Base-by-base conservation (phyloP, 1,140 invertebrate species). In the Ceratina japonica region DNA sequence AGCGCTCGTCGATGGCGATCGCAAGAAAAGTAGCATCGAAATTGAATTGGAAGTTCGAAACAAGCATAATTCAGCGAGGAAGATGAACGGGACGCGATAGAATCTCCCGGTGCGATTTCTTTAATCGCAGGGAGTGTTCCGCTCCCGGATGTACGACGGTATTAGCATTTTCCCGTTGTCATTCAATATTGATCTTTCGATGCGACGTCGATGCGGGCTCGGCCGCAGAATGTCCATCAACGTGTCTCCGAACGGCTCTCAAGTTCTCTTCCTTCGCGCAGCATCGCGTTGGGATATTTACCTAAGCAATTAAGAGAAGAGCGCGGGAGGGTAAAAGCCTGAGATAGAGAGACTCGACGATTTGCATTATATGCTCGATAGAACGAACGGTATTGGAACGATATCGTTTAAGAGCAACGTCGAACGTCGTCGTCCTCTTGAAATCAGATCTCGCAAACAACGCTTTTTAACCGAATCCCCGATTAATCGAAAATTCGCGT, bases 111-210 rank as follows among this genome's bases (percentile, higher is more conserved):
- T 13, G 31, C 22, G 27, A 5, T 1, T 71, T 71, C 18, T 70
- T 70, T 58, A 58, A 71, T 71, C 31, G 56, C 44, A 3, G n/a
- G 8, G 44, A 71, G 15, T 59, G 27, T 71, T 22, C 3, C 20
- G 24, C 18, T 61, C 16, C 37, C 56, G 10, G 16, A 61, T 24
- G 70, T 4, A 49, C 56, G 44, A 54, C 72, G 31, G 37, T 27
- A 49, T 61, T 22, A n/a, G 27, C 59, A 49, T 71, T 71, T 77
- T 64, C 68, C 44, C 0, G 20, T 58, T 44, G 31, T 78, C 61
- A 79, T 66, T 74, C 70, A 66, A 73, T 79, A 79, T 79, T 79
- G 77, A 74, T 66, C 77, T 66, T 59, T 66, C 52, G n/a, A 31
- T 18, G 5, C 37, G 37, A 44, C 78, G 78, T 22, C 18, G 70